Evolutionary conservation across 2,888 invertebrate species (phyloP).

Genomic region (Pegoplata infirma): DNA sequence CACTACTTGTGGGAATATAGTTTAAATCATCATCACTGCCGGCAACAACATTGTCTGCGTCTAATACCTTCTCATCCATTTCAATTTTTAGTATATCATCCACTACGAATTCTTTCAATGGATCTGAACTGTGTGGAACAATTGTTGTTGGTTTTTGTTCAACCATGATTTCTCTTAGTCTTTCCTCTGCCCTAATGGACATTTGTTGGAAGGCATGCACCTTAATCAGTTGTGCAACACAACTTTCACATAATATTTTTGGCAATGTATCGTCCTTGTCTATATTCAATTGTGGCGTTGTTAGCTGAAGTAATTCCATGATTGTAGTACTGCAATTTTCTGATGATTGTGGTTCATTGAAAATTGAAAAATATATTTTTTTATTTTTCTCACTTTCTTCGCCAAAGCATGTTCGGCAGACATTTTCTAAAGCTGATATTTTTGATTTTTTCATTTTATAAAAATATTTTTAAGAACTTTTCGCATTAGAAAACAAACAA

Average conservation of each 20-base stretch:
- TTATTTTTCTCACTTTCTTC: no score
- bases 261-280: conserved; percentile 81
- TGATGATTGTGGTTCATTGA: conserved; percentile 21
- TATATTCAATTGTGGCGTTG: conserved; percentile 73
- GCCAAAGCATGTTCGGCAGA: no score
- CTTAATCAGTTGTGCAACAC: conserved; percentile 79
- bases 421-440: no score
- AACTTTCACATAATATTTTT: conserved; percentile 81
- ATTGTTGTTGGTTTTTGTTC: neutral
- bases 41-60: neutral
- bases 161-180: conserved; percentile 63
- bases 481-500: no score
- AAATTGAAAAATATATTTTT: no score
- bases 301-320: conserved; percentile 74
- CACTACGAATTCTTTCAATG: conserved; percentile 9
- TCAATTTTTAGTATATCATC: conserved; percentile 46
- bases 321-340: conserved; percentile 37
- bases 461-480: no score
- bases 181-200: conserved; percentile 73
- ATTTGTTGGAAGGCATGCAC: conserved; percentile 79
- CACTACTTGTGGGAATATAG: conserved; percentile 3
- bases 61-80: conserved; percentile 32
- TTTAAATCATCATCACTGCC: neutral
- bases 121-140: conserved; percentile 15
- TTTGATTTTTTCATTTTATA: no score